Evolutionary conservation across 1,140 invertebrate genomes (phyloP).

Genomic region (Caenorhabditis inopinata): DNA sequence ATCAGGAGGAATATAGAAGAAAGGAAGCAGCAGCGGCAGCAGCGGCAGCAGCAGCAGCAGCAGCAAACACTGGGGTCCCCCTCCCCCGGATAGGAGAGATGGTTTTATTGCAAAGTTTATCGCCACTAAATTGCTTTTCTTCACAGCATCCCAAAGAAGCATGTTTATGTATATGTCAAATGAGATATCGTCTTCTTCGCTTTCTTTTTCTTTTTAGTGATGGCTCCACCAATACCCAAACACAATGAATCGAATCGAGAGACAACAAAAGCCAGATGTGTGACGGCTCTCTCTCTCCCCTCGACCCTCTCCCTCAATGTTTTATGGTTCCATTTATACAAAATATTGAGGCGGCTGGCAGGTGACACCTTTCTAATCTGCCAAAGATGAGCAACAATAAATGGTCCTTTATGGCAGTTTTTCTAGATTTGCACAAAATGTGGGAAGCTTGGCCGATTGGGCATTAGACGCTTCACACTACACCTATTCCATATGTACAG

Average conservation of each 20-base stretch:
- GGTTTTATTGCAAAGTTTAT: slow-evolving; percentile 34
- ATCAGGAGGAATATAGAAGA: background rate
- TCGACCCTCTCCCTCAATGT: background rate
- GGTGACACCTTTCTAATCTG: slow-evolving; percentile 16
- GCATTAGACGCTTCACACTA: too few species aligned
- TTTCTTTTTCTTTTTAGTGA: background rate
- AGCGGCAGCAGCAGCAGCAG: too few species aligned
- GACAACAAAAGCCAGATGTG: slow-evolving; percentile 32
- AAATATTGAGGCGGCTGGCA: slow-evolving; percentile 1
- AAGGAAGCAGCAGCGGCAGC: too few species aligned
- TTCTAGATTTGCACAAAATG: too few species aligned
- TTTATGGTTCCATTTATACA: slow-evolving; percentile 16
- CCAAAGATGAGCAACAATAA: too few species aligned
- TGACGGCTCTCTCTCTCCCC: background rate
- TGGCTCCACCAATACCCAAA: slow-evolving; percentile 8
- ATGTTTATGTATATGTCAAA: slow-evolving; percentile 33
- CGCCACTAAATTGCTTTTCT: slow-evolving; percentile 34
- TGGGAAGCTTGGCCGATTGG: too few species aligned
- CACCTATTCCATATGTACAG: too few species aligned
- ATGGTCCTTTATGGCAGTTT: too few species aligned
- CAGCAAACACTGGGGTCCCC: slow-evolving; percentile 1
- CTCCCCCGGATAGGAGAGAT: background rate
- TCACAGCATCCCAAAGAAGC: slow-evolving; percentile 7
- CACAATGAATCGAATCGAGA: background rate
- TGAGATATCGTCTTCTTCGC: slow-evolving; percentile 25